Conservation (phyloP, 2,888 invertebrate species). For the Melieria crassipennis region DNA sequence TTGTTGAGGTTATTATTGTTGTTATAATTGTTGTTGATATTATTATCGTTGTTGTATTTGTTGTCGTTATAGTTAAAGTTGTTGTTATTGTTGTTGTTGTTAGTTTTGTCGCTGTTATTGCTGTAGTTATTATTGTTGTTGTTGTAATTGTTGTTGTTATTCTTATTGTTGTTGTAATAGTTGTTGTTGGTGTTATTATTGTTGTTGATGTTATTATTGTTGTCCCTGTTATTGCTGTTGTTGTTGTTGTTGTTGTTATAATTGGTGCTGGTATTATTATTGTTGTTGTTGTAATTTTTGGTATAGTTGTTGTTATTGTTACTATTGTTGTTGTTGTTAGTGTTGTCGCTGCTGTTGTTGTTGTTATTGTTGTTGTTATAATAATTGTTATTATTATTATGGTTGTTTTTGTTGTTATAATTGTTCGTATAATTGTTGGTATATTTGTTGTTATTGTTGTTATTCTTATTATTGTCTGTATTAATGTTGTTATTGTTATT, state of each 20-base stretch:
- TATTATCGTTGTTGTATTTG: not conserved
- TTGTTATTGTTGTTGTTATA: constrained; percentile 18
- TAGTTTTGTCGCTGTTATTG: too few relatives aligned
- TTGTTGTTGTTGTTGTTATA: too few relatives aligned
- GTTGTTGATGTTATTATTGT: too few relatives aligned
- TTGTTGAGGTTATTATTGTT: too few relatives aligned
- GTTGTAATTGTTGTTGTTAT: constrained; percentile 26
- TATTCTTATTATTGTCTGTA: not conserved
- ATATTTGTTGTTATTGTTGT: constrained; percentile 24
- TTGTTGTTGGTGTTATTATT: not conserved
- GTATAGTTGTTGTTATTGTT: constrained; percentile 14
- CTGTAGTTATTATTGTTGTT: constrained; percentile 8
- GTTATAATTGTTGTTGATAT: too few relatives aligned
- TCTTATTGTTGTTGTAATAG: constrained; percentile 21
- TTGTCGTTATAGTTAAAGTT: not conserved
- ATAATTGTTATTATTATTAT: constrained; percentile 2
- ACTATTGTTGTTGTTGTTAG: constrained; percentile 28
- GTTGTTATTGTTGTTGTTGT: too few relatives aligned
- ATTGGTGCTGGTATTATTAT: too few relatives aligned
- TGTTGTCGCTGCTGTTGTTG: constrained; percentile 18
- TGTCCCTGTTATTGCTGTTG: too few relatives aligned
- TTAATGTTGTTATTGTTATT: constrained; percentile 12
- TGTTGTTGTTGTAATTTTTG: not conserved
- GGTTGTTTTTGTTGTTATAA: too few relatives aligned
- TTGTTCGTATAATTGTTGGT: too few relatives aligned